phyloP scores from a whole-genome alignment of 2,113 vertebrate species.

The Plectropomus leopardus region DNA sequence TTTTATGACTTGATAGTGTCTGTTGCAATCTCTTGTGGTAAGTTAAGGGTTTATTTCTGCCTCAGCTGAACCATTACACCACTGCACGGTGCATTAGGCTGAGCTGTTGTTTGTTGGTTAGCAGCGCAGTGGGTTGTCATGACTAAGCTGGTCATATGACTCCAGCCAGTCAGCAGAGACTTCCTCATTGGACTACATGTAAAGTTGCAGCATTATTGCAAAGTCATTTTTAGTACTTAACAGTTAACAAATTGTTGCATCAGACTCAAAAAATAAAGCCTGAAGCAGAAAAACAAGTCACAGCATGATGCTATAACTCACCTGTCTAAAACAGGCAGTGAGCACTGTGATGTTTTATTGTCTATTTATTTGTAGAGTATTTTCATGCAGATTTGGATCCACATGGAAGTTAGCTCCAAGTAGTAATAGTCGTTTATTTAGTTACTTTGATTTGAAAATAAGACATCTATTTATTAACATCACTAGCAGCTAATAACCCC shows the following conservation, averaged over 20 bases:
- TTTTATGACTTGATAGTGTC: background rate
- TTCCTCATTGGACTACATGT: background rate
- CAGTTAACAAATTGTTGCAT: background rate
- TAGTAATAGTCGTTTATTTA: background rate
- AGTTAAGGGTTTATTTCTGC: background rate
- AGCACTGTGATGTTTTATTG: too few species aligned
- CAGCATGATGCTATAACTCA: background rate
- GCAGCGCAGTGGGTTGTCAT: constrained; percentile 61
- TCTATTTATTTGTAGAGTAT: background rate
- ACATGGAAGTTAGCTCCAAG: background rate
- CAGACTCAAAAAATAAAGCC: background rate
- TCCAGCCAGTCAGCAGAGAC: constrained; percentile 58
- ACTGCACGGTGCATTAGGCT: background rate
- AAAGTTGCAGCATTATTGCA: constrained; percentile 22
- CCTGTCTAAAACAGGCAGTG: too few species aligned
- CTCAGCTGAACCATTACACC: background rate
- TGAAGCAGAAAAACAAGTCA: background rate
- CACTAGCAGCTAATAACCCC: background rate
- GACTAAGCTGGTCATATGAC: constrained; percentile 65
- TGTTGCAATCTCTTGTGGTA: background rate
- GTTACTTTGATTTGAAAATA: background rate
- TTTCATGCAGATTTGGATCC: background rate
- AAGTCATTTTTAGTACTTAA: background rate
- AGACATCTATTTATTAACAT: background rate
- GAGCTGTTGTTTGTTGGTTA: constrained; percentile 55